Conservation (phyloP, 1,140 invertebrate species). For the Philotrypesis tridentata region DNA sequence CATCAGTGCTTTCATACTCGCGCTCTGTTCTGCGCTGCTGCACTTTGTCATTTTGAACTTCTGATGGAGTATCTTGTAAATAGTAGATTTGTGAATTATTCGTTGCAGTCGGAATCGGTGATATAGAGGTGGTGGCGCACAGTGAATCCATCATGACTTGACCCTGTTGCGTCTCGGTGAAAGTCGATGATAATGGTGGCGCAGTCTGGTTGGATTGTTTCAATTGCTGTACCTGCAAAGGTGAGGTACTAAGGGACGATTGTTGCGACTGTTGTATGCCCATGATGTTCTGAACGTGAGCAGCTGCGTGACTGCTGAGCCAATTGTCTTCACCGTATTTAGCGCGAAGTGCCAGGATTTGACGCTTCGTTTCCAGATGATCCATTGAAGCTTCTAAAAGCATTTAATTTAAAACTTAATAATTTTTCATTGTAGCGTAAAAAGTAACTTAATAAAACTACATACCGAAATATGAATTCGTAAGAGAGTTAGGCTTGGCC, state of each 20-base stretch:
- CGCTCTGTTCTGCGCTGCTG: constrained; percentile 22
- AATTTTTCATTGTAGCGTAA: neutral
- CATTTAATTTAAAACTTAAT: constrained; percentile 1
- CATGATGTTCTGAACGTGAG: constrained; percentile 75
- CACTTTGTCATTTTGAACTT: neutral
- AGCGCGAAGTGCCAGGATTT: constrained; percentile 76
- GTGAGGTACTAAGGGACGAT: neutral
- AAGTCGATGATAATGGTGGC: constrained; percentile 36
- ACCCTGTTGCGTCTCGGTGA: neutral
- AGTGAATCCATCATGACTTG: neutral
- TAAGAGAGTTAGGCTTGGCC: constrained; percentile 31
- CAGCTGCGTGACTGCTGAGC: constrained; percentile 75
- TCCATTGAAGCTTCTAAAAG: constrained; percentile 63
- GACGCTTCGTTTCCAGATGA: constrained; percentile 77
- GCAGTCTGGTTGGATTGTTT: neutral
- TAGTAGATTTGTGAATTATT: neutral
- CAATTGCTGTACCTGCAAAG: neutral
- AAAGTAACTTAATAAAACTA: neutral
- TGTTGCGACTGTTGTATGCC: constrained; percentile 65
- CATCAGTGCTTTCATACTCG: constrained; percentile 33
- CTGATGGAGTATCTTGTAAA: neutral
- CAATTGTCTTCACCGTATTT: constrained; percentile 77
- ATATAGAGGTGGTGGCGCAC: neutral
- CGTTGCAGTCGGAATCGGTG: constrained; percentile 1
- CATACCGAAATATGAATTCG: constrained; percentile 21